Conservation (phyloP, 2,888 invertebrate genomes). For the Gisinianus flammeolus region DNA sequence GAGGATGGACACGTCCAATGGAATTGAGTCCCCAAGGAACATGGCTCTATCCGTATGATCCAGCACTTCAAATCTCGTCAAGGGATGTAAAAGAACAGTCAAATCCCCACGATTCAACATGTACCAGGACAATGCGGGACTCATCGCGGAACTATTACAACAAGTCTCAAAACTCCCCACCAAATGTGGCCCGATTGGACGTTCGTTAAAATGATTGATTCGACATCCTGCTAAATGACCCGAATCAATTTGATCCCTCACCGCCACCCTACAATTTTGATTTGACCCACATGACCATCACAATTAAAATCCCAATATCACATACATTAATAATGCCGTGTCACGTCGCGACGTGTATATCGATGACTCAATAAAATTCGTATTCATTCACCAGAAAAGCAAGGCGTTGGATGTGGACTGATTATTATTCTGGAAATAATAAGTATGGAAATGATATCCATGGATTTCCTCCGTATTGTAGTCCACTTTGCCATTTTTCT, state of each 20-base stretch:
- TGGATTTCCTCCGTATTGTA: slow-evolving; percentile 50
- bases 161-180: slow-evolving; percentile 55
- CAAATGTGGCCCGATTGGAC: slow-evolving; percentile 46
- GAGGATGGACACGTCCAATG: slow-evolving; percentile 47
- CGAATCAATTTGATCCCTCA: slow-evolving; percentile 50
- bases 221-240: slow-evolving; percentile 50
- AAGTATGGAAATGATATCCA: slow-evolving; percentile 57
- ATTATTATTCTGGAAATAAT: slow-evolving; percentile 53
- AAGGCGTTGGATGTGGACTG: slow-evolving; percentile 46
- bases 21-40: slow-evolving; percentile 51
- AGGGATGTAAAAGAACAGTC: slow-evolving; percentile 52
- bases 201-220: slow-evolving; percentile 49
- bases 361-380: slow-evolving; percentile 6
- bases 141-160: slow-evolving; percentile 54
- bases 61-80: slow-evolving; percentile 51
- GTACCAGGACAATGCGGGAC: slow-evolving; percentile 50
- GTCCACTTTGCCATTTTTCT: too few species aligned
- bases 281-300: too few species aligned
- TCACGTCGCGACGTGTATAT: too few species aligned
- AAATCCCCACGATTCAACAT: slow-evolving; percentile 56
- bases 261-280: slow-evolving; percentile 38
- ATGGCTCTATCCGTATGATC: slow-evolving; percentile 53
- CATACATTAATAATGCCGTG: too few species aligned
- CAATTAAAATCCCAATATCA: neutral
- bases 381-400: slow-evolving; percentile 45